These are phyloP conservation scores for Antheraea yamamai DNA, from an alignment of 2,888 invertebrate species.

Conservation along the genomic window DNA sequence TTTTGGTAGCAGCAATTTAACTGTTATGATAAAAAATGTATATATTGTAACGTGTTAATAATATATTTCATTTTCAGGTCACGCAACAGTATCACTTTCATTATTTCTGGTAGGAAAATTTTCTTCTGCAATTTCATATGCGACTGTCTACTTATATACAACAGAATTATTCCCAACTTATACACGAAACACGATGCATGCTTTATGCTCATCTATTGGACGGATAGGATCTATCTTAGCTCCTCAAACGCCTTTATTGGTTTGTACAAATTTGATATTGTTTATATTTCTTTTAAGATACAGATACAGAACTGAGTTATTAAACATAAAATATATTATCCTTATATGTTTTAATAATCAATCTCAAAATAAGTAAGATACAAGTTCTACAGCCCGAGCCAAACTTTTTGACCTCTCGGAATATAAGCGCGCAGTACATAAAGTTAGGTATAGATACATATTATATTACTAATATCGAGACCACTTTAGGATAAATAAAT, in stretches of 20 bases:
- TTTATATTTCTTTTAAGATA: not conserved
- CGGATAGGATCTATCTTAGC: slow-evolving; percentile 87
- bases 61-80: slow-evolving; percentile 33
- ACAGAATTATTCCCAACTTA: slow-evolving; percentile 89
- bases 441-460: too few relatives aligned
- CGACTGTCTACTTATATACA: slow-evolving; percentile 86
- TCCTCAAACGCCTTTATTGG: slow-evolving; percentile 86
- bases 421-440: too few relatives aligned
- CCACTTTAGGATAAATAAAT: too few relatives aligned
- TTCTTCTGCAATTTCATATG: slow-evolving; percentile 80
- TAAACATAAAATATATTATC: too few relatives aligned
- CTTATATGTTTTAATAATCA: too few relatives aligned
- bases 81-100: slow-evolving; percentile 36
- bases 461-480: too few relatives aligned
- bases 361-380: too few relatives aligned
- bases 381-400: too few relatives aligned
- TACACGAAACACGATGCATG: slow-evolving; percentile 85
- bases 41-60: not conserved
- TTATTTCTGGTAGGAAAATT: slow-evolving; percentile 81
- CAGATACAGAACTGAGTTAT: not conserved
- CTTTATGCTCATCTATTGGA: slow-evolving; percentile 86
- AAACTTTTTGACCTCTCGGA: too few relatives aligned
- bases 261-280: slow-evolving; percentile 35
- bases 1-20: too few relatives aligned
- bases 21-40: too few relatives aligned